Evolutionary conservation across 2,113 vertebrate species (phyloP).

Genomic region (Chlorocebus sabaeus): DNA sequence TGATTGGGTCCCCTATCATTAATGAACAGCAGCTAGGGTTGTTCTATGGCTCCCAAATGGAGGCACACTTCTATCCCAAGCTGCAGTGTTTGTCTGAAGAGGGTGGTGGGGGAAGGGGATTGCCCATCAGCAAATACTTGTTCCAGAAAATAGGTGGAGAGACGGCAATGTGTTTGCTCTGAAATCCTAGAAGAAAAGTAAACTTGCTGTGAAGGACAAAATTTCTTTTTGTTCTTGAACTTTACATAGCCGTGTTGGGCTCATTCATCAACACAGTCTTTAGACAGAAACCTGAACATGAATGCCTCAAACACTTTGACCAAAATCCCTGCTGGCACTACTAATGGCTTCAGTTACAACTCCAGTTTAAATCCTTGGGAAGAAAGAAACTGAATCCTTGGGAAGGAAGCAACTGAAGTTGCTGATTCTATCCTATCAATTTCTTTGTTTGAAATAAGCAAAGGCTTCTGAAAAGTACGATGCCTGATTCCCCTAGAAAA

Average conservation of each 20-base stretch:
- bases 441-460: neutral
- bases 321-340: conserved; percentile 16
- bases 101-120: neutral
- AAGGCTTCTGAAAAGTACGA: neutral
- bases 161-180: conserved; percentile 54
- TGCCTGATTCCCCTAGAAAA: conserved; percentile 27
- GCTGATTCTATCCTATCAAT: neutral
- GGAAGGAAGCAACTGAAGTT: conserved; percentile 20
- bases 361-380: neutral
- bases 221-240: conserved; percentile 73
- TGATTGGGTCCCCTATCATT: neutral
- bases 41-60: neutral
- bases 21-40: conserved; percentile 14
- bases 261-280: conserved; percentile 22
- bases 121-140: conserved; percentile 30
- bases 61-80: conserved; percentile 13
- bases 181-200: conserved; percentile 74
- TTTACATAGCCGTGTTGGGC: conserved; percentile 19
- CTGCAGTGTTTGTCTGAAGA: conserved; percentile 37
- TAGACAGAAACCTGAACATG: neutral
- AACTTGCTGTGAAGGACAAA: conserved; percentile 64
- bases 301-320: neutral
- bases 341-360: neutral
- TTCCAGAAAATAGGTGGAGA: conserved; percentile 69
- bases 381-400: neutral